phyloP scores from a whole-genome alignment of 2,113 vertebrate species.

The Hyla sarda region DNA sequence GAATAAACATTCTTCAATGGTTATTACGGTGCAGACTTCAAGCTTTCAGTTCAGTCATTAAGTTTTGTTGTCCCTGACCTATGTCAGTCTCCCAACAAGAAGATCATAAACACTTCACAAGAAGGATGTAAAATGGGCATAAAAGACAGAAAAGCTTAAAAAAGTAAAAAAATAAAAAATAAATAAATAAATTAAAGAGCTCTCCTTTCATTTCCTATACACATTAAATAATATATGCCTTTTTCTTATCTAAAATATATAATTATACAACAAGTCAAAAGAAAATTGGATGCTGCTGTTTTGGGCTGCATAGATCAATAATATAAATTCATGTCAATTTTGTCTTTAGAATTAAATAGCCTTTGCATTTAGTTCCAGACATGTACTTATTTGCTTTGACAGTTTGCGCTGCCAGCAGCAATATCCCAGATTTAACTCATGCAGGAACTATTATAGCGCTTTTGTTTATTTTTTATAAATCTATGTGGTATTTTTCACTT shows the following conservation, averaged over 20 bases:
- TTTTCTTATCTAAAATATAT: slow-evolving; percentile 29
- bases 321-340: slow-evolving; percentile 31
- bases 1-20: slow-evolving; percentile 24
- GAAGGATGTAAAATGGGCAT: background rate
- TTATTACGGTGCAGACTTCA: slow-evolving; percentile 4
- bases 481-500: slow-evolving; percentile 4
- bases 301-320: slow-evolving; percentile 27
- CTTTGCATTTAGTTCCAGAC: slow-evolving; percentile 20
- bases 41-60: slow-evolving; percentile 9
- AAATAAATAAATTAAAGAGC: background rate
- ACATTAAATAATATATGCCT: slow-evolving; percentile 7
- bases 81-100: slow-evolving; percentile 40
- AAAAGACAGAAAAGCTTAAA: slow-evolving; percentile 10
- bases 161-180: background rate
- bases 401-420: slow-evolving; percentile 13
- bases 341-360: slow-evolving; percentile 37
- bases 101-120: slow-evolving; percentile 20
- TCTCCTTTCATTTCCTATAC: background rate
- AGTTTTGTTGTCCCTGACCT: slow-evolving; percentile 21
- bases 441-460: slow-evolving; percentile 8
- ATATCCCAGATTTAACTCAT: slow-evolving; percentile 30
- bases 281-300: slow-evolving; percentile 27
- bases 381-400: slow-evolving; percentile 38
- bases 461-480: slow-evolving; percentile 46
- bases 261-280: slow-evolving; percentile 24